phyloP scores from a whole-genome alignment of 2,797 vertebrate species.

The Anguilla megastoma region DNA sequence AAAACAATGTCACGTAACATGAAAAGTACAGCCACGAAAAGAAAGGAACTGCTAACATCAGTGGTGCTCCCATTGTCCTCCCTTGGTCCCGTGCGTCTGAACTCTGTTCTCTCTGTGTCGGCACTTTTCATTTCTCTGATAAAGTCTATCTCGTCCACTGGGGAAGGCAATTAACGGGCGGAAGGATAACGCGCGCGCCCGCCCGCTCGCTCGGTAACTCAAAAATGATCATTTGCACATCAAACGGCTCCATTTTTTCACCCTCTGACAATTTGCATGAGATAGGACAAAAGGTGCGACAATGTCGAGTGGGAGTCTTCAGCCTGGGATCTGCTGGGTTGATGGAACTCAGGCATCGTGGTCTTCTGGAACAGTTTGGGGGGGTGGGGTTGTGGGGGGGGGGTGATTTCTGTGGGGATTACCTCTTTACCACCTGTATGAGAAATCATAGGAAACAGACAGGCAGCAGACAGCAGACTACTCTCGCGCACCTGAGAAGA shows the following conservation, averaged over 20 bases:
- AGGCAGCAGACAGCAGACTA: not conserved
- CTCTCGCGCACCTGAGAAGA: not conserved
- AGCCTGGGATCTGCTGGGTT: slow-evolving; percentile 41
- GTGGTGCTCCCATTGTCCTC: slow-evolving; percentile 43
- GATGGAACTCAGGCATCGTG: slow-evolving; percentile 21
- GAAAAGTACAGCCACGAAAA: not conserved
- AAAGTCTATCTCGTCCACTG: slow-evolving; percentile 58
- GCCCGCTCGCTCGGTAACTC: not conserved
- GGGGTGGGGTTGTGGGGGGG: not conserved
- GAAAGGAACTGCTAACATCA: slow-evolving; percentile 18
- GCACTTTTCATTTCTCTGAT: slow-evolving; percentile 56
- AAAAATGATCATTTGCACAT: slow-evolving; percentile 72
- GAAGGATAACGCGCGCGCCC: slow-evolving; percentile 52
- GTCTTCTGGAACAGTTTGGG: not conserved
- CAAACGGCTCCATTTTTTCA: slow-evolving; percentile 61
- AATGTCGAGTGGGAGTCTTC: slow-evolving; percentile 65
- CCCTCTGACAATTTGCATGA: slow-evolving; percentile 64
- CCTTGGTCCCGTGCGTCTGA: slow-evolving; percentile 42
- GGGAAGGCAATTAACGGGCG: slow-evolving; percentile 70
- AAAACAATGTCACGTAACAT: not conserved
- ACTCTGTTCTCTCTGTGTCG: slow-evolving; percentile 48
- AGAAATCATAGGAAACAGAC: not conserved
- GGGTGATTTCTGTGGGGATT: not conserved
- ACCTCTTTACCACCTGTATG: not conserved
- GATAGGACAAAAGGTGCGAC: slow-evolving; percentile 65